Evolutionary conservation across 64 coral and sea anemone species (phyloP).

Genomic region (Hydrozoanthus tunicans): DNA sequence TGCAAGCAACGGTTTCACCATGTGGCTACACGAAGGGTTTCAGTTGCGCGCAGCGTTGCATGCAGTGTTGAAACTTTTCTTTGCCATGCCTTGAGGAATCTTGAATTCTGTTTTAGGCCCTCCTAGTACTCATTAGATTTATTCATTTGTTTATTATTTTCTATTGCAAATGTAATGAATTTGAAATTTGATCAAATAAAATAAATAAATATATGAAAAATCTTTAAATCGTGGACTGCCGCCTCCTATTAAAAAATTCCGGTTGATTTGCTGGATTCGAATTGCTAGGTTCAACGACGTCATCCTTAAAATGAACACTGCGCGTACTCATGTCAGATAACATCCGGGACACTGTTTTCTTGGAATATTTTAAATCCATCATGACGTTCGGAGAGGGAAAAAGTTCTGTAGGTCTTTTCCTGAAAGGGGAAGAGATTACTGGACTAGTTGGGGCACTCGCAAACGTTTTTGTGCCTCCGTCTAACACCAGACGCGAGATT

Average conservation of each 20-base stretch:
- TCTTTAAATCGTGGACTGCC: conserved; percentile 46
- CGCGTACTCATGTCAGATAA: conserved; percentile 59
- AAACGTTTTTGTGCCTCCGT: neutral
- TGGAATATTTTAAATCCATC: neutral
- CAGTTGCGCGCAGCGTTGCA: no score
- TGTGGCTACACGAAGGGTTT: no score
- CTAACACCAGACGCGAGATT: conserved; percentile 5
- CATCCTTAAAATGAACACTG: conserved; percentile 68
- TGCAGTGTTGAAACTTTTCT: no score
- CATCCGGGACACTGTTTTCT: conserved; percentile 1
- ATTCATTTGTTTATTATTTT: no score
- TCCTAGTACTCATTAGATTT: no score
- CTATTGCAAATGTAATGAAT: no score
- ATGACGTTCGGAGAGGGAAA: neutral
- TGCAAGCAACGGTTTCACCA: no score
- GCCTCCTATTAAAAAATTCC: conserved; percentile 24
- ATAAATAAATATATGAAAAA: neutral
- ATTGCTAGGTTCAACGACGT: neutral
- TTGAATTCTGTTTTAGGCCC: no score
- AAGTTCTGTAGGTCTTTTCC: neutral
- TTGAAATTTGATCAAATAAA: no score
- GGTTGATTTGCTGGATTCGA: conserved; percentile 5
- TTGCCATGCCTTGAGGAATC: no score
- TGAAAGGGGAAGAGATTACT: neutral
- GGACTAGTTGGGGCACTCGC: neutral